These are phyloP conservation scores for pig (Sus scrofa) DNA, from an alignment of 2,113 vertebrate species.

Conservation along the genomic window T2T-Sscrofa CM000816.6:97500001-97500500, in stretches of 20 bases:
- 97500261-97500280: background rate
- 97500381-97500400: background rate
- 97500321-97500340: background rate
- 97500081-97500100: background rate
- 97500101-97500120: background rate
- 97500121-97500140: conserved; percentile 37
- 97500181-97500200: background rate
- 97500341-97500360: background rate
- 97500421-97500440: background rate
- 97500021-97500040: background rate
- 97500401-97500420: background rate
- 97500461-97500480: background rate
- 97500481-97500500: background rate
- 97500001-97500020: background rate
- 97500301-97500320: background rate
- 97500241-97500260: conserved; percentile 2
- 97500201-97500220: background rate
- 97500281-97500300: background rate
- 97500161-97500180: background rate
- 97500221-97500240: background rate
- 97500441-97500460: background rate
- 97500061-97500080: background rate
- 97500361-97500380: background rate
- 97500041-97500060: background rate
- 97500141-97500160: background rate